Percentiles rank a stretch among this genome's conserved stretches.
phyloP scores from a whole-genome alignment of 2,797 vertebrate genomes.

The Gymnodraco acuticeps region DNA sequence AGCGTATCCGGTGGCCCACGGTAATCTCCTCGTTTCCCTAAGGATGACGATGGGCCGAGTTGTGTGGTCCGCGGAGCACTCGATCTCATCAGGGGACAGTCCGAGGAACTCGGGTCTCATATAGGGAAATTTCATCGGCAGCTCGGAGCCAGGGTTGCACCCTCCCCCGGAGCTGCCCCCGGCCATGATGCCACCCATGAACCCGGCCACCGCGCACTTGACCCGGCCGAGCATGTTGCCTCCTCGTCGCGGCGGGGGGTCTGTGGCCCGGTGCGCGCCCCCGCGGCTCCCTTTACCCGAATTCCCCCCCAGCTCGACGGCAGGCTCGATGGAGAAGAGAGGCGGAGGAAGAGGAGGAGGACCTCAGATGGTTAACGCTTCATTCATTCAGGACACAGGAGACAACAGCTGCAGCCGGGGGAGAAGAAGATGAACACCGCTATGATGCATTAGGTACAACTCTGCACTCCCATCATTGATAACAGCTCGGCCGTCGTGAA shows the following conservation, averaged over 20 bases:
- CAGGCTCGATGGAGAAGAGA: slow-evolving; percentile 47
- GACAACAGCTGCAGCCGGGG: slow-evolving; percentile 12
- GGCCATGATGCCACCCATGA: slow-evolving; percentile 95
- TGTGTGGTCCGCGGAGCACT: slow-evolving; percentile 95
- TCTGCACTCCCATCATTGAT: slow-evolving; percentile 58
- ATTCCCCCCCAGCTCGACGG: slow-evolving; percentile 79
- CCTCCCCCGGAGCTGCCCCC: slow-evolving; percentile 86
- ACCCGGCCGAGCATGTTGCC: slow-evolving; percentile 93
- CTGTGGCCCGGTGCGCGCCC: slow-evolving; percentile 71
- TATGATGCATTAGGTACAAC: slow-evolving; percentile 39
- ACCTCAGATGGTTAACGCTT: slow-evolving; percentile 45
- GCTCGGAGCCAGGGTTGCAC: slow-evolving; percentile 84
- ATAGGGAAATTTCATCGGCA: slow-evolving; percentile 94
- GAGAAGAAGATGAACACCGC: slow-evolving; percentile 2
- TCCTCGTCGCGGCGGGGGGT: slow-evolving; percentile 74
- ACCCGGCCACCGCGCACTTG: slow-evolving; percentile 94
- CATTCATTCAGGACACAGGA: slow-evolving; percentile 55
- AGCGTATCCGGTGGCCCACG: slow-evolving; percentile 96
- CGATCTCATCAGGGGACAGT: slow-evolving; percentile 93
- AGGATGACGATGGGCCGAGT: slow-evolving; percentile 95
- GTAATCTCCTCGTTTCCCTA: slow-evolving; percentile 92
- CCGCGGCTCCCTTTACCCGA: slow-evolving; percentile 82
- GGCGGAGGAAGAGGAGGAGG: slow-evolving; percentile 22
- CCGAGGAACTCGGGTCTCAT: slow-evolving; percentile 93
- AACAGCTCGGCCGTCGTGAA: slow-evolving; percentile 66